Evolutionary conservation across 1,140 invertebrate genomes (phyloP).

Genomic region (Melipona quadrifasciata): DNA sequence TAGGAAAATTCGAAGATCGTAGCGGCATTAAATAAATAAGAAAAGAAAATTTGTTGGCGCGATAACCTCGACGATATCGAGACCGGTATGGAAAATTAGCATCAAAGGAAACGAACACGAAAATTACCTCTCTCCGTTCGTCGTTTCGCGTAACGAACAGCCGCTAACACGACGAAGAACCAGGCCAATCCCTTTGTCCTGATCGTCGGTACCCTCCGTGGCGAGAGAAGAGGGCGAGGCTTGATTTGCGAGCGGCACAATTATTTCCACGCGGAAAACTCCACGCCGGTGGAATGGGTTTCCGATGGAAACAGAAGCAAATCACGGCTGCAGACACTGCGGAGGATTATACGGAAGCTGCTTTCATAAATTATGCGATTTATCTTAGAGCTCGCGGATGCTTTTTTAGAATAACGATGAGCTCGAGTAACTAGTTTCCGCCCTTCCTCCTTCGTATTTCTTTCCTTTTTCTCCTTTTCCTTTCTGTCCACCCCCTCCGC

Average conservation of each 20-base stretch:
- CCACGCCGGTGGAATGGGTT: slow-evolving; percentile 12
- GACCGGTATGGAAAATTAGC: background rate
- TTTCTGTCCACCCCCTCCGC: background rate
- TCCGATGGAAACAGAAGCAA: slow-evolving; percentile 42
- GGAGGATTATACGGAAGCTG: slow-evolving; percentile 39
- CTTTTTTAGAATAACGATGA: slow-evolving; percentile 48
- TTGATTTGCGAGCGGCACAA: slow-evolving; percentile 25
- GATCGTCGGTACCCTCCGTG: background rate
- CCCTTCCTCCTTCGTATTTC: background rate
- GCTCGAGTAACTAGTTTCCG: slow-evolving; percentile 23
- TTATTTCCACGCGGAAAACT: slow-evolving; percentile 29
- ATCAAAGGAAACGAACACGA: background rate
- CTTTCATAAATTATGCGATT: slow-evolving; percentile 53
- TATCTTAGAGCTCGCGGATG: slow-evolving; percentile 26
- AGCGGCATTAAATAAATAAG: too few relatives aligned
- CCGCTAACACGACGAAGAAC: background rate
- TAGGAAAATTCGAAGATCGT: too few relatives aligned
- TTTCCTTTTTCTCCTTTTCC: too few relatives aligned
- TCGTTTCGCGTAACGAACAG: too few relatives aligned
- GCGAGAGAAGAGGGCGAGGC: background rate
- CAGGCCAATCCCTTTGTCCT: background rate
- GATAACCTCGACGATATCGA: background rate
- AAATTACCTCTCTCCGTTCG: too few relatives aligned
- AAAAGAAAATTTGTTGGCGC: too few relatives aligned
- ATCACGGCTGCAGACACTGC: slow-evolving; percentile 21